phyloP scores from a whole-genome alignment of 2,113 vertebrate genomes.

The Nematolebias whitei region DNA sequence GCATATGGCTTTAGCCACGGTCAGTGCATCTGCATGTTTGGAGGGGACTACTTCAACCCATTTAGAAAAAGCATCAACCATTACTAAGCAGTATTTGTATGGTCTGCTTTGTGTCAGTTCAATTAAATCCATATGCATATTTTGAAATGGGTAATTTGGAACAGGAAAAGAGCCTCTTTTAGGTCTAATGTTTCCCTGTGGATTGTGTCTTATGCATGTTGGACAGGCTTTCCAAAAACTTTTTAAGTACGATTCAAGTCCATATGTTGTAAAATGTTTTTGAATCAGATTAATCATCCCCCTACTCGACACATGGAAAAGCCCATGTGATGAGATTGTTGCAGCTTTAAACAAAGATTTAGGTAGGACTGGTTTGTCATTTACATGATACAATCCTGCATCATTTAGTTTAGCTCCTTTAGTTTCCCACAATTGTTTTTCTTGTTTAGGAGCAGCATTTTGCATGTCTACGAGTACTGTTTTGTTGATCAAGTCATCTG shows the following conservation, averaged over 20 bases:
- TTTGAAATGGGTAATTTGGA: background rate
- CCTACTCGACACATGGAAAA: background rate
- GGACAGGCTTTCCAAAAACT: background rate
- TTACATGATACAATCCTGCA: background rate
- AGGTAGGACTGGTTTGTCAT: background rate
- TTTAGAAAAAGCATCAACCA: background rate
- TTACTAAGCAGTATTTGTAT: background rate
- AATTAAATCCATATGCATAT: background rate
- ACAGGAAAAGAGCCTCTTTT: background rate
- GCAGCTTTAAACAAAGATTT: background rate
- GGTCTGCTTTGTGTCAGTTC: background rate
- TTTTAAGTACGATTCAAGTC: background rate
- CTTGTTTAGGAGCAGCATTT: accelerated
- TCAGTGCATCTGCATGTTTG: background rate
- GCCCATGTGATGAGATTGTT: background rate
- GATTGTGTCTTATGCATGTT: background rate
- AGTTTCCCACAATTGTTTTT: accelerated
- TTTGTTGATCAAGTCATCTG: too few relatives aligned
- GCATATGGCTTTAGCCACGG: background rate
- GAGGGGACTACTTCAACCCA: background rate
- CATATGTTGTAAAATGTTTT: background rate
- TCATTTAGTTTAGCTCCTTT: background rate
- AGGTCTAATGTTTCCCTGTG: background rate
- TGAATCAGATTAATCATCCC: background rate
- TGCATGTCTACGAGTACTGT: background rate